phyloP scores from a whole-genome alignment of 2,888 invertebrate species.

The Zootermopsis nevadensis region DNA sequence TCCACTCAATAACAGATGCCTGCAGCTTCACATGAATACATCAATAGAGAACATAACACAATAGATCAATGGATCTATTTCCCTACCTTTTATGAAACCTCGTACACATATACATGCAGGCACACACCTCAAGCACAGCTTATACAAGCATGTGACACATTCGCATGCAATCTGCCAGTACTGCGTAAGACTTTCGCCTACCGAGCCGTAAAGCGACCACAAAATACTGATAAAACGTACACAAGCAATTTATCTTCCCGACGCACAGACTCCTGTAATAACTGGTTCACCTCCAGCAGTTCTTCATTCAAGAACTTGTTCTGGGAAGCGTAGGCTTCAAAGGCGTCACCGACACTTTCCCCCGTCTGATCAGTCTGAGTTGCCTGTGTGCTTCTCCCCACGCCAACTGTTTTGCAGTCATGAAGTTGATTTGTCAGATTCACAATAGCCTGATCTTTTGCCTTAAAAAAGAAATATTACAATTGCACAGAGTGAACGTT shows the following conservation, averaged over 20 bases:
- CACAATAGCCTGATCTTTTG: not conserved
- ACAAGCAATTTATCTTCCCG: conserved; percentile 11
- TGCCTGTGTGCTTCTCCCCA: not conserved
- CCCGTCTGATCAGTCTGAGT: not conserved
- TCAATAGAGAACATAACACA: too few relatives aligned
- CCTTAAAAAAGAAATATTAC: not conserved
- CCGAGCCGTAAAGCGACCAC: too few relatives aligned
- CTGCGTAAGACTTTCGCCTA: too few relatives aligned
- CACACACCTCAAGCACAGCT: too few relatives aligned
- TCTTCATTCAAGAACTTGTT: conserved; percentile 14
- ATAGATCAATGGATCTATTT: too few relatives aligned
- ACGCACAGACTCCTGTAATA: not conserved
- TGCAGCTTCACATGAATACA: not conserved
- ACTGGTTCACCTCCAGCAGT: not conserved
- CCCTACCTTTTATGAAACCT: too few relatives aligned
- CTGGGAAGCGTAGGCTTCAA: not conserved
- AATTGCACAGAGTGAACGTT: not conserved
- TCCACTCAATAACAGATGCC: not conserved
- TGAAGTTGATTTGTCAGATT: conserved; percentile 4
- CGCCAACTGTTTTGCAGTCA: not conserved
- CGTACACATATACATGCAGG: too few relatives aligned
- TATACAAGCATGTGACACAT: too few relatives aligned
- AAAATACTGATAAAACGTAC: not conserved
- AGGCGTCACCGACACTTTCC: not conserved
- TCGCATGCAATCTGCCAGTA: too few relatives aligned